A percentile compares a stretch with the other conserved stretches of the same genome.
phyloP scores from a whole-genome alignment of 2,888 invertebrate species.

The Erannis defoliaria region DNA sequence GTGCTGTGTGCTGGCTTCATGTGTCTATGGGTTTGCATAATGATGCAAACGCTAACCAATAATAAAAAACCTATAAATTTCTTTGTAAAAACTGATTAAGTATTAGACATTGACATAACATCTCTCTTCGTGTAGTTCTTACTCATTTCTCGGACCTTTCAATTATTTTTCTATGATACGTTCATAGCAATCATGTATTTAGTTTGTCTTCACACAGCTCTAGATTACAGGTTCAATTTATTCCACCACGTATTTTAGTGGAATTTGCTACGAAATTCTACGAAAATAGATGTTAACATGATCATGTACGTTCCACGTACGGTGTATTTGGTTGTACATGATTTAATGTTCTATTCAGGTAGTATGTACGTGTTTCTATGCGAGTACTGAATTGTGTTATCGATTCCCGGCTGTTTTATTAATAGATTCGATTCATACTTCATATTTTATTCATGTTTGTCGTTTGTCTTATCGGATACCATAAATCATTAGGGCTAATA shows the following conservation, averaged over 20 bases:
- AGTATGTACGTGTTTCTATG: slow-evolving; percentile 9
- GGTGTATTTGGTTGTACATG: slow-evolving; percentile 5
- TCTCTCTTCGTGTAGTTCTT: no score
- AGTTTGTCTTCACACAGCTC: background rate
- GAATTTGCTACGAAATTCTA: slow-evolving; percentile 12
- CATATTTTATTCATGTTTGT: slow-evolving; percentile 9
- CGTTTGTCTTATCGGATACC: slow-evolving; percentile 1
- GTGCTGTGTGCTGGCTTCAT: no score
- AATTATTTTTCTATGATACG: background rate
- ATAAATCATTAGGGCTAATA: slow-evolving; percentile 11
- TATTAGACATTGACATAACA: no score
- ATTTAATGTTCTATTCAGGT: slow-evolving; percentile 14
- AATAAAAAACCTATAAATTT: no score
- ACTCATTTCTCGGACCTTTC: no score
- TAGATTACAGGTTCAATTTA: slow-evolving; percentile 8
- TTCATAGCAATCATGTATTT: background rate
- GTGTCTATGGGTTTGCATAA: no score
- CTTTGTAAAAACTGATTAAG: no score
- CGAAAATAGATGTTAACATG: slow-evolving; percentile 9
- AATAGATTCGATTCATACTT: slow-evolving; percentile 2
- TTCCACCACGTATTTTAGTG: slow-evolving; percentile 2
- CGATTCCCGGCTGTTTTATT: slow-evolving; percentile 11
- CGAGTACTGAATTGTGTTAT: slow-evolving; percentile 1
- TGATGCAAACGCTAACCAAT: no score
- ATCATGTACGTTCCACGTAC: slow-evolving; percentile 4